Base-by-base conservation (phyloP, 1,140 invertebrate genomes). In the Dolichoris vasculosae region DNA sequence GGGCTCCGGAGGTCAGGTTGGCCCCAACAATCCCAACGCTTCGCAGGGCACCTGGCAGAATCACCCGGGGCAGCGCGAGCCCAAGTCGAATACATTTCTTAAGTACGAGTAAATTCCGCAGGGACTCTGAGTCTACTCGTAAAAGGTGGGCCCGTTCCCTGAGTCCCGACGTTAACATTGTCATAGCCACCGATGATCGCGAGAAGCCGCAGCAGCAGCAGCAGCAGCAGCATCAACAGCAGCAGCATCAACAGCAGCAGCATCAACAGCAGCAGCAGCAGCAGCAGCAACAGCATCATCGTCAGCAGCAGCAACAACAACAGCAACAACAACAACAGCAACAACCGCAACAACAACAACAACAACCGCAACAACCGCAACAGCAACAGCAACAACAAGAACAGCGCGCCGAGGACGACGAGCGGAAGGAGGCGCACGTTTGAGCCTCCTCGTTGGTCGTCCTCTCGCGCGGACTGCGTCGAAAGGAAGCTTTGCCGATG, bases 1-100 rank as follows among this genome's bases (percentile, higher is more conserved):
- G 75, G 93, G 91, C 43, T 90, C 93, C 83, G 91, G 90, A 35
- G 93, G 93, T 17, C 92, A 92, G 76, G 92, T 92, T 2, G 91
- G 93, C 26, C 94, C 94, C 88, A 93, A 93, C 88, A 93, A 92
- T 8, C 93, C 93, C 78, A 92, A 92, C 71, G 87, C 90, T 0
- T 93, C 92, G 59, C 94, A 94, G 85, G 93, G 91, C 55, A 90
- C 94, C 82, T 94, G 94, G 94, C 93, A 94, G 83, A 93, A 93
- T 87, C 93, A 93, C 86, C 93, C 93, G 9, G 91, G 90, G 9
- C 93, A 94, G 78, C 92, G 94, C 63, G 93, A 94, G 82, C 90
- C 89, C 80, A 94, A 94, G 88, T 91, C 91, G 73, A 94, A 94
- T 89, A 93, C 91, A 88, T 94, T 93, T 91, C 92, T 94, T 79